Conservation (phyloP, 2,113 vertebrate genomes). For the Xiphias gladius region DNA sequence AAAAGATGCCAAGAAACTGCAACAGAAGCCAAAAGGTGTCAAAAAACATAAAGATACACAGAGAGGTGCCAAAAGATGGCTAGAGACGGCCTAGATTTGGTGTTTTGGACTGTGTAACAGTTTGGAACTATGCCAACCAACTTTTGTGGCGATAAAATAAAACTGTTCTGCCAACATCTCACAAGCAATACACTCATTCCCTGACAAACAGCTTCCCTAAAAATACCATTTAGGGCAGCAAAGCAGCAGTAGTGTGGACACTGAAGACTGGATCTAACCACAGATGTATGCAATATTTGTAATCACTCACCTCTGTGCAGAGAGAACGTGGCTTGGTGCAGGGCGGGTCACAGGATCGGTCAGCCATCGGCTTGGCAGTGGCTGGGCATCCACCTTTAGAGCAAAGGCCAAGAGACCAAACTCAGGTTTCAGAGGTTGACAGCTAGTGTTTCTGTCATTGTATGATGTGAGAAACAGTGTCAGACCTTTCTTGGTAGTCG, state of each 20-base stretch:
- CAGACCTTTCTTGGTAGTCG: too few relatives aligned
- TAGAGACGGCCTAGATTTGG: too few relatives aligned
- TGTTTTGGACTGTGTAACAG: too few relatives aligned
- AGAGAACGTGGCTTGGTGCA: slow-evolving; percentile 91
- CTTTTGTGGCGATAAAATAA: too few relatives aligned
- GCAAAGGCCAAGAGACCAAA: slow-evolving; percentile 61
- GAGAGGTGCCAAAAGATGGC: too few relatives aligned
- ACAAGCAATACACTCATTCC: too few relatives aligned
- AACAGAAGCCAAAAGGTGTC: too few relatives aligned
- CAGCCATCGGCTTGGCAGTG: slow-evolving; percentile 88
- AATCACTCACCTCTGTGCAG: slow-evolving; percentile 91
- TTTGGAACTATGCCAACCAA: too few relatives aligned
- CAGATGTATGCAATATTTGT: background rate
- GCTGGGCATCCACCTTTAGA: slow-evolving; percentile 91
- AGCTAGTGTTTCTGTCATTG: background rate
- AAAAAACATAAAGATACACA: too few relatives aligned
- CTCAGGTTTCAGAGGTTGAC: background rate
- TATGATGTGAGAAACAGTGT: background rate
- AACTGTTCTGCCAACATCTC: too few relatives aligned
- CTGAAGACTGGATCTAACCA: background rate
- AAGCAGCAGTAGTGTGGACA: background rate
- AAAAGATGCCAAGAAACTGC: too few relatives aligned
- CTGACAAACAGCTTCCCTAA: too few relatives aligned
- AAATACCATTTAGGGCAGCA: background rate
- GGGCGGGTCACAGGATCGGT: slow-evolving; percentile 94